Conservation (phyloP, 2,113 vertebrate genomes). For the Oryzias woworae region DNA sequence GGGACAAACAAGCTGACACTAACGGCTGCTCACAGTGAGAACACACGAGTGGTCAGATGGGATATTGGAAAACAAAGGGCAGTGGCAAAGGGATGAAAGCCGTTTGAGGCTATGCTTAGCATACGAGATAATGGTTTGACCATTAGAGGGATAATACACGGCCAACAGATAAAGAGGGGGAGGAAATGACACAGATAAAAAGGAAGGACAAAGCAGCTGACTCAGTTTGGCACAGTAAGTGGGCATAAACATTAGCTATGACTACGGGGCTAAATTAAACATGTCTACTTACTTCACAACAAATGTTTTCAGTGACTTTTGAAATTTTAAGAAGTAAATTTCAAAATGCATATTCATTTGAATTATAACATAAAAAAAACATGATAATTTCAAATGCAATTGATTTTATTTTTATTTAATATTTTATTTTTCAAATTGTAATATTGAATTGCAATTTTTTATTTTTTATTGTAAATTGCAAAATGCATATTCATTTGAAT, state of each 20-base stretch:
- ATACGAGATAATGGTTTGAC: conserved; percentile 40
- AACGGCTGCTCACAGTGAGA: neutral
- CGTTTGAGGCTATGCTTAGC: conserved; percentile 30
- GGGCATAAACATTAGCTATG: neutral
- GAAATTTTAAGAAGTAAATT: too few relatives aligned
- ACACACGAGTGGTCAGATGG: neutral
- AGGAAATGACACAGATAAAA: conserved; percentile 41
- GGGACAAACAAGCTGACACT: neutral
- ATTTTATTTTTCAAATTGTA: too few relatives aligned
- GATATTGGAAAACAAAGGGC: conserved; percentile 13
- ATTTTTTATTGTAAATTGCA: too few relatives aligned
- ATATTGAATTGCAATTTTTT: too few relatives aligned
- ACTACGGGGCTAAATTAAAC: conserved; percentile 14
- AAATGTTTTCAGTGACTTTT: too few relatives aligned
- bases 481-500: too few relatives aligned
- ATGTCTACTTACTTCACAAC: too few relatives aligned
- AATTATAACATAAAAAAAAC: too few relatives aligned
- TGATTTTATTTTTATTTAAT: too few relatives aligned
- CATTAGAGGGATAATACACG: conserved; percentile 45
- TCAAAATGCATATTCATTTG: too few relatives aligned
- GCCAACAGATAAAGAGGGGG: conserved; percentile 48
- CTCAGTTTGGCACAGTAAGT: conserved; percentile 24
- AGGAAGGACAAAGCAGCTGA: conserved; percentile 33
- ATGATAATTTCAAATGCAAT: too few relatives aligned
- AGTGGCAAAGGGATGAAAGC: conserved; percentile 32